These are phyloP conservation scores for Lophochroa leadbeateri DNA, from an alignment of 2,113 vertebrate species.

Conservation along the genomic window DNA sequence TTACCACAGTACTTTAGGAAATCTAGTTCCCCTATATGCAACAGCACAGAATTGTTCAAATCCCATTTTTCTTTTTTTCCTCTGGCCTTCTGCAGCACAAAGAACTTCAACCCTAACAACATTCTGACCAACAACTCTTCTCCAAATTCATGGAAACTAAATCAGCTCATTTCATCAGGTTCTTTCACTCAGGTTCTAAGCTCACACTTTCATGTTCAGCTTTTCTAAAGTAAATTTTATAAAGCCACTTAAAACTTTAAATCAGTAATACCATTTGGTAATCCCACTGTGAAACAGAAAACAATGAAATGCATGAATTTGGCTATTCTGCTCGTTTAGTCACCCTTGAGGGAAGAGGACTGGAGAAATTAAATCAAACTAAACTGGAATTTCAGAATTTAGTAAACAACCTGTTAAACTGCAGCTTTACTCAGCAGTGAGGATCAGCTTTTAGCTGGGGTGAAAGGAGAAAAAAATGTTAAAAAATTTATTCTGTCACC, in stretches of 20 bases:
- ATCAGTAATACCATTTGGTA: not conserved
- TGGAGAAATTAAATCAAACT: not conserved
- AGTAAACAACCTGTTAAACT: not conserved
- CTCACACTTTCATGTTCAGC: not conserved
- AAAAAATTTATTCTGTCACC: not conserved
- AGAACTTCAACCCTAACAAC: not conserved
- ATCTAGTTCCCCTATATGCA: not conserved
- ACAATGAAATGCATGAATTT: not conserved
- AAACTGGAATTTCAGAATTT: not conserved
- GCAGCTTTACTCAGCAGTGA: not conserved
- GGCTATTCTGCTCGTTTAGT: not conserved
- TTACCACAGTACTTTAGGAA: not conserved
- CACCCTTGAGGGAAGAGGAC: not conserved
- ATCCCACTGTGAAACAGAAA: not conserved
- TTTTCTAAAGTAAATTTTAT: not conserved
- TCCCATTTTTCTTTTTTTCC: not conserved
- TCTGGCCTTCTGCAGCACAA: not conserved
- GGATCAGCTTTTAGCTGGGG: not conserved
- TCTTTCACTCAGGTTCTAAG: constrained; percentile 22
- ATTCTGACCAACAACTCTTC: not conserved
- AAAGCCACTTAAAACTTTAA: not conserved
- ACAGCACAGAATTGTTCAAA: not conserved
- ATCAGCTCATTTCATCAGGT: constrained; percentile 19
- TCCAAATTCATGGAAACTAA: not conserved
- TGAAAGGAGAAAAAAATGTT: not conserved